These are phyloP conservation scores for Scaptomyza reducta DNA, from an alignment of 2,888 invertebrate species.

Conservation along the genomic window DNA sequence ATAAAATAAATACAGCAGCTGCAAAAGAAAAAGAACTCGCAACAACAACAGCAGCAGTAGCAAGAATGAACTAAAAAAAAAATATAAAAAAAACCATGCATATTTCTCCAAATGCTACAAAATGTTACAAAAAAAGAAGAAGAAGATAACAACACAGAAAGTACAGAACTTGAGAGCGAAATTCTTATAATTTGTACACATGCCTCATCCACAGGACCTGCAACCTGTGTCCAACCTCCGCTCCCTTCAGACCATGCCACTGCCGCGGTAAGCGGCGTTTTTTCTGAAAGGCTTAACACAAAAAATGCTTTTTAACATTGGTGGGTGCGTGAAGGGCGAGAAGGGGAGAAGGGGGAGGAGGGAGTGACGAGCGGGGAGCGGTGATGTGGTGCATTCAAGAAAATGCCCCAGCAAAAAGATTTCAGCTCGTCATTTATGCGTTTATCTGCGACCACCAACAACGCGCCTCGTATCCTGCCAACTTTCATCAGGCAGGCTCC, in stretches of 20 bases:
- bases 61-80: conserved; percentile 15
- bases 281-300: conserved; percentile 73
- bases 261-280: conserved; percentile 55
- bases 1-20: conserved; percentile 70
- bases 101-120: conserved; percentile 55
- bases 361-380: not conserved
- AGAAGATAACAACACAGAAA: conserved; percentile 37
- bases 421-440: conserved; percentile 79
- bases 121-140: conserved; percentile 28
- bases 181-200: conserved; percentile 77
- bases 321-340: conserved; percentile 8
- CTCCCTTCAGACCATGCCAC: not conserved
- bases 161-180: conserved; percentile 72
- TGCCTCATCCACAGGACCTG: conserved; percentile 32
- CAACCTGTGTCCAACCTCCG: not conserved
- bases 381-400: conserved; percentile 47
- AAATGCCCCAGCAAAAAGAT: conserved; percentile 72
- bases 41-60: not conserved
- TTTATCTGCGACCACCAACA: conserved; percentile 72
- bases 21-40: conserved; percentile 47
- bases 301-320: conserved; percentile 76
- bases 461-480: conserved; percentile 50
- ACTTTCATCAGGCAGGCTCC: conserved; percentile 25
- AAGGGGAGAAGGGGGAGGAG: too few species aligned
- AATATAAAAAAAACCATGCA: conserved; percentile 48